These are phyloP conservation scores for Ophion obscuratus DNA, from an alignment of 2,888 invertebrate species.

Conservation along the genomic window DNA sequence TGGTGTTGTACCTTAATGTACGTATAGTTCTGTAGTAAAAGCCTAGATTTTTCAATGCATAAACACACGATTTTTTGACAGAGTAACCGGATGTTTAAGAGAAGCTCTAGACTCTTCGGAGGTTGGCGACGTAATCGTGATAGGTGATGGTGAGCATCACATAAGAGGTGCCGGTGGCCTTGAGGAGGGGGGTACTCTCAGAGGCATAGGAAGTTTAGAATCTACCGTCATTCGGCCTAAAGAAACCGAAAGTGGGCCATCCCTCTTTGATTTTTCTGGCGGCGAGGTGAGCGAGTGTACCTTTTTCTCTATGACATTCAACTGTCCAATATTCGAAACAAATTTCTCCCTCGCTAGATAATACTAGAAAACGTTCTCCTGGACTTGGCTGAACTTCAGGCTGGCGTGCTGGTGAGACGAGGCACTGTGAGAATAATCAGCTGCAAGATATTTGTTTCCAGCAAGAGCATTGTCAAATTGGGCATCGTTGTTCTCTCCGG, in stretches of 20 bases:
- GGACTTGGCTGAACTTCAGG: slow-evolving; percentile 85
- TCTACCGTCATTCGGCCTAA: slow-evolving; percentile 82
- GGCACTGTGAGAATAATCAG: slow-evolving; percentile 85
- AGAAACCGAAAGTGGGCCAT: slow-evolving; percentile 84
- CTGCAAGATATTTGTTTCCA: slow-evolving; percentile 85
- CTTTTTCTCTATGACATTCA: background rate
- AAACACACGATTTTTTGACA: slow-evolving; percentile 60
- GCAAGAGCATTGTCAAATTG: slow-evolving; percentile 85
- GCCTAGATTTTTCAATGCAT: background rate
- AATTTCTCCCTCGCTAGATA: slow-evolving; percentile 74
- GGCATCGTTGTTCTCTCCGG: slow-evolving; percentile 85
- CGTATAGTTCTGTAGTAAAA: background rate
- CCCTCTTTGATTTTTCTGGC: slow-evolving; percentile 85
- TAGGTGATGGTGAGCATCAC: slow-evolving; percentile 85
- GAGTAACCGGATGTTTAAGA: slow-evolving; percentile 79
- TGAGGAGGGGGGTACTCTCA: slow-evolving; percentile 85
- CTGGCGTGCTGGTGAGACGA: slow-evolving; percentile 85
- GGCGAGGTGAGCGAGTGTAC: slow-evolving; percentile 78
- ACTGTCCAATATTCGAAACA: background rate
- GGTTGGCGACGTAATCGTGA: slow-evolving; percentile 84
- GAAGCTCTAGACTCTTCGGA: slow-evolving; percentile 83
- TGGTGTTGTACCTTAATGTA: too few species aligned
- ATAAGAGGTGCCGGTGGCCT: slow-evolving; percentile 85
- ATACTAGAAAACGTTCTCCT: slow-evolving; percentile 86
- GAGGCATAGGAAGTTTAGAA: slow-evolving; percentile 77